Conservation (phyloP, 2,113 vertebrate species). For the Delphinus delphis region DNA sequence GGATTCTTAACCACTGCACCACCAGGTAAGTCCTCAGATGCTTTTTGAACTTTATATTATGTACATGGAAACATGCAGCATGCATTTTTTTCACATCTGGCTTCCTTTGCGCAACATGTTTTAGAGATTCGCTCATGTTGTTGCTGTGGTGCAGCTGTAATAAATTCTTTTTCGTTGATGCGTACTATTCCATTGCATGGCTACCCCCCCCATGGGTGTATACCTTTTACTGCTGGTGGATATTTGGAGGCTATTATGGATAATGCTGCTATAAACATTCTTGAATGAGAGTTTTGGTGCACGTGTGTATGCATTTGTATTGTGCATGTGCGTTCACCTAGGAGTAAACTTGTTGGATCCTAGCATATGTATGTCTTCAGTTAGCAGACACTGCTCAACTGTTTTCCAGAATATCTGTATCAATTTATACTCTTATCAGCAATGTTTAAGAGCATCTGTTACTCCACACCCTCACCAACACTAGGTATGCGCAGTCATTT, state of each 20-base stretch:
- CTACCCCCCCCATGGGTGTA: background rate
- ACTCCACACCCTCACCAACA: background rate
- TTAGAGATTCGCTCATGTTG: background rate
- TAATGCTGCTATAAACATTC: background rate
- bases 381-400: background rate
- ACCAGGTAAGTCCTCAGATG: background rate
- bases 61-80: background rate
- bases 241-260: too few species aligned
- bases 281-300: too few species aligned
- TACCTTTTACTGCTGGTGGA: background rate
- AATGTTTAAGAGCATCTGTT: background rate
- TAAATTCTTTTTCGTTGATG: background rate
- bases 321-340: background rate
- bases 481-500: background rate
- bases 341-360: background rate
- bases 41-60: background rate
- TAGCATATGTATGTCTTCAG: background rate
- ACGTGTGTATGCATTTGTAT: background rate
- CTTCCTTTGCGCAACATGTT: background rate
- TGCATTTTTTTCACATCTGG: background rate
- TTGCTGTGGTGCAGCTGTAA: background rate
- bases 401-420: background rate
- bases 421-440: background rate
- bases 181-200: too few species aligned
- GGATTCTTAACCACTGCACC: too few species aligned